Evolutionary conservation across 2,797 vertebrate genomes (phyloP).

Genomic region (Spizella passerina): DNA sequence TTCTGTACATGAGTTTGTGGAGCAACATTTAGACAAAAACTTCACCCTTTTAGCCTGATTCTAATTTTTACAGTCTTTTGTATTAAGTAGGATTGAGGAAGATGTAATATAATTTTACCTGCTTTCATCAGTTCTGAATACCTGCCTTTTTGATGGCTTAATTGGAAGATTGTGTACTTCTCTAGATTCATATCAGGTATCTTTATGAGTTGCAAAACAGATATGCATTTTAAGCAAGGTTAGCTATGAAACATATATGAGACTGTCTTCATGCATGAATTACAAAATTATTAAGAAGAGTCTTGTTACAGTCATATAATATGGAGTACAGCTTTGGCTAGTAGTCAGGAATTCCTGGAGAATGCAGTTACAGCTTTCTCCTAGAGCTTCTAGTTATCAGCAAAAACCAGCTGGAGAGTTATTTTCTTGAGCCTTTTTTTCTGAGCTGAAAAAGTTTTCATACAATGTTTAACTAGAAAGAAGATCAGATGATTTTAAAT

Average conservation of each 20-base stretch:
- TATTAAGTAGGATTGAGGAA: not conserved
- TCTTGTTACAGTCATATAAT: slow-evolving; percentile 12
- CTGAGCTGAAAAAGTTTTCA: not conserved
- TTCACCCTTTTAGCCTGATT: not conserved
- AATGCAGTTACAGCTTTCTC: slow-evolving; percentile 17
- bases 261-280: slow-evolving; percentile 5
- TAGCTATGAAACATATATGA: not conserved
- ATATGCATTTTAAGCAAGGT: slow-evolving; percentile 8
- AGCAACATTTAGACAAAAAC: not conserved
- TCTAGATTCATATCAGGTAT: not conserved
- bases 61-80: not conserved
- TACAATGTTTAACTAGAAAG: slow-evolving; percentile 34
- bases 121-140: not conserved
- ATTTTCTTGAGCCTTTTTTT: slow-evolving; percentile 34
- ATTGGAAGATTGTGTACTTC: not conserved
- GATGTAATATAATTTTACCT: not conserved
- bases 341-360: slow-evolving; percentile 42
- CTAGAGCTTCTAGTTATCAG: slow-evolving; percentile 55
- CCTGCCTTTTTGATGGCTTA: not conserved
- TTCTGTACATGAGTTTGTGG: not conserved
- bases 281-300: not conserved
- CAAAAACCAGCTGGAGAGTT: slow-evolving; percentile 21
- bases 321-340: not conserved
- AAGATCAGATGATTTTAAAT: slow-evolving; percentile 32
- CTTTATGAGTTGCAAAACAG: not conserved